Conservation (phyloP, 2,113 vertebrate species). For the Crocuta crocuta region DNA sequence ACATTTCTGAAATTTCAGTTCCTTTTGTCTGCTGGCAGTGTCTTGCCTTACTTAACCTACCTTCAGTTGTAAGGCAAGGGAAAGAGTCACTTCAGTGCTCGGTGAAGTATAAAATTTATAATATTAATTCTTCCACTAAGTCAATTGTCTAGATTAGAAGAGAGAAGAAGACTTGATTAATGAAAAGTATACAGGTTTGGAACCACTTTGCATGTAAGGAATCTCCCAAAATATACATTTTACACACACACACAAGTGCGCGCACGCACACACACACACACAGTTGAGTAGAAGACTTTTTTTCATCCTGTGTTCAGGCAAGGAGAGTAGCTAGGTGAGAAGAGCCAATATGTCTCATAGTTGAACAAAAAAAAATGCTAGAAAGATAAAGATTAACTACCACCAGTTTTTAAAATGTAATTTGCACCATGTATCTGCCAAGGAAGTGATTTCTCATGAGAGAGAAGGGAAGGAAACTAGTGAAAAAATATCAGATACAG, state of each 20-base stretch:
- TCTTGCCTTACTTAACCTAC: conserved; percentile 19
- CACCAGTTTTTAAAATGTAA: not conserved
- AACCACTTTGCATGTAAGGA: not conserved
- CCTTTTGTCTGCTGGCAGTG: not conserved
- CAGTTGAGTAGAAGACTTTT: not conserved
- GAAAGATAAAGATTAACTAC: not conserved
- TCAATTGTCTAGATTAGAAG: not conserved
- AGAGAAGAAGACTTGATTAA: not conserved
- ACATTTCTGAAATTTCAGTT: not conserved
- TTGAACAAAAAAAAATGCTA: not conserved
- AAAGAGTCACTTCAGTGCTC: not conserved
- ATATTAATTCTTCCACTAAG: not conserved
- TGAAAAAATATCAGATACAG: not conserved
- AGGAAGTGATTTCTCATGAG: not conserved
- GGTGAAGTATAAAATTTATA: conserved; percentile 12
- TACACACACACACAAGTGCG: not conserved
- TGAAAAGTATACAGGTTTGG: not conserved
- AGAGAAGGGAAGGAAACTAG: not conserved
- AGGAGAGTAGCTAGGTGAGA: not conserved
- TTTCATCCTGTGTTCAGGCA: not conserved
- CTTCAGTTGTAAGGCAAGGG: not conserved
- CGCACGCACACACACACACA: not conserved
- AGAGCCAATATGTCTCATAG: not conserved
- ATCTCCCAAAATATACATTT: not conserved
- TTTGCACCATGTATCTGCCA: not conserved